A percentile compares a stretch with the other conserved stretches of the same genome.
phyloP scores from a whole-genome alignment of 1,140 invertebrate genomes.

The Matsumurasca onukii region DNA sequence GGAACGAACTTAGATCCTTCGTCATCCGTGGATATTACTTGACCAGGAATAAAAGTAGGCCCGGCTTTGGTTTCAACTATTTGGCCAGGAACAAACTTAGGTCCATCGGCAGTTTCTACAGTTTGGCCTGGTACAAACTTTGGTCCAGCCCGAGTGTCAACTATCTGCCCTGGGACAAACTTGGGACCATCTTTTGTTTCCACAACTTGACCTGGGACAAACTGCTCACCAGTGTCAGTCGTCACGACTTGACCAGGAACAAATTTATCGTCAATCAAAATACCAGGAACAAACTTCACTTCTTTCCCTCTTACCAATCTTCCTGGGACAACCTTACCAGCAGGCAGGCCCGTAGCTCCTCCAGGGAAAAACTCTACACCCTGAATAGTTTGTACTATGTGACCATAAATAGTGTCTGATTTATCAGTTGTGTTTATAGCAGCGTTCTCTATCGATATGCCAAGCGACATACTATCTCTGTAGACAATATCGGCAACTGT shows the following conservation, averaged over 20 bases:
- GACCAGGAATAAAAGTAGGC: constrained; percentile 71
- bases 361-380: constrained; percentile 71
- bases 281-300: constrained; percentile 67
- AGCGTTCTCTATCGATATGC: constrained; percentile 34
- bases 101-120: constrained; percentile 64
- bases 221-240: constrained; percentile 68
- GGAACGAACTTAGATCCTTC: constrained; percentile 70
- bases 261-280: constrained; percentile 64
- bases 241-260: constrained; percentile 69
- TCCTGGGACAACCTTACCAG: constrained; percentile 65
- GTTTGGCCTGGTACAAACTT: constrained; percentile 73
- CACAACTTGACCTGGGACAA: constrained; percentile 61
- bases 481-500: constrained; percentile 58
- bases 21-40: constrained; percentile 69
- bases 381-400: constrained; percentile 65
- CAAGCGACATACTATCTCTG: constrained; percentile 43
- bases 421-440: constrained; percentile 30
- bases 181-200: constrained; percentile 56
- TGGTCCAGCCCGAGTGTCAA: constrained; percentile 63
- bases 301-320: constrained; percentile 61
- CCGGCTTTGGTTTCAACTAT: constrained; percentile 70
- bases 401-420: constrained; percentile 62
- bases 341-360: constrained; percentile 47
- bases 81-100: constrained; percentile 68
- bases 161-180: constrained; percentile 71